A percentile compares a stretch with the other conserved stretches of the same genome.
Evolutionary conservation across 2,113 vertebrate genomes (phyloP).

Genomic region (Plestiodon gilberti): DNA sequence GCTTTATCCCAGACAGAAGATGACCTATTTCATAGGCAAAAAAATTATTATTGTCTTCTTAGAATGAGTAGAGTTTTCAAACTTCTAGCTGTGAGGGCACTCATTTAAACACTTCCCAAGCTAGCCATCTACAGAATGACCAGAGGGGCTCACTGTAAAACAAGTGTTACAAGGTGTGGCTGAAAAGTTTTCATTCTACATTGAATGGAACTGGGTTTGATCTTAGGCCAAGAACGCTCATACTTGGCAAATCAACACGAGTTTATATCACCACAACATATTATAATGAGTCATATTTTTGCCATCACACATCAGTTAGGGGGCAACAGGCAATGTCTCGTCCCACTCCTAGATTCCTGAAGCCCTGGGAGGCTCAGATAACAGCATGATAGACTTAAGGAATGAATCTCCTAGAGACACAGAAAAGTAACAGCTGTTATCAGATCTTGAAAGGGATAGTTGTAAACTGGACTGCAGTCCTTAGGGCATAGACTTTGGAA

Average conservation of each 20-base stretch:
- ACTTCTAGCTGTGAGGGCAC: neutral
- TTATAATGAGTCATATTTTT: neutral
- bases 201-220: neutral
- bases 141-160: neutral
- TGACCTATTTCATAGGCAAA: neutral
- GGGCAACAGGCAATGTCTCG: neutral
- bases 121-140: neutral
- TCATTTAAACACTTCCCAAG: neutral
- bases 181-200: neutral
- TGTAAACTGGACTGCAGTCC: neutral
- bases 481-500: neutral
- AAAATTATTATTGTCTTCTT: neutral
- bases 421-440: slow-evolving; percentile 10
- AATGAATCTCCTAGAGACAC: slow-evolving; percentile 19
- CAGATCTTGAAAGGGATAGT: neutral
- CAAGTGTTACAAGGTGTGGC: neutral
- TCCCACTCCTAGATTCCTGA: neutral
- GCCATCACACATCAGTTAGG: neutral
- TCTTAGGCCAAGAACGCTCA: neutral
- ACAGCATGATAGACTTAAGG: neutral
- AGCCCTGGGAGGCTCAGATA: neutral
- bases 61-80: neutral
- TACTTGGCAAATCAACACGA: neutral
- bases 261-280: neutral
- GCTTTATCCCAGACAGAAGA: neutral